Evolutionary conservation across 1,140 invertebrate species (phyloP).

Genomic region (Papilio polytes): DNA sequence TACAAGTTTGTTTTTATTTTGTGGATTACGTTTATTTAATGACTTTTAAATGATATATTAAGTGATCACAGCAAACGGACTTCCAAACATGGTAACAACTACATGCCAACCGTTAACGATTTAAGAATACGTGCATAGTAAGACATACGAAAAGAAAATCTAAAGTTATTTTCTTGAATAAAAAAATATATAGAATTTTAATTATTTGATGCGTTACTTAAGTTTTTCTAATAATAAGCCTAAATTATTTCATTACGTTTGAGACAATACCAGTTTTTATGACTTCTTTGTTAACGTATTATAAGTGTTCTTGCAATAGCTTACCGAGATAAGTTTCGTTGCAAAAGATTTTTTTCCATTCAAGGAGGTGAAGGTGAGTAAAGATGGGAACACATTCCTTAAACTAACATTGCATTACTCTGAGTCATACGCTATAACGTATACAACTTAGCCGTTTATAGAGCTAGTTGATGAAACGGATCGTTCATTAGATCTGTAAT

Average conservation of each 20-base stretch:
- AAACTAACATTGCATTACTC: conserved; percentile 7
- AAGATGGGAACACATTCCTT: conserved; percentile 1
- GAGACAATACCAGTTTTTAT: no score
- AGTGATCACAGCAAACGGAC: neutral
- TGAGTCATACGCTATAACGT: conserved; percentile 1
- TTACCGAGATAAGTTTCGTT: neutral
- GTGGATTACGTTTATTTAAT: conserved; percentile 1
- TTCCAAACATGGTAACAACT: neutral
- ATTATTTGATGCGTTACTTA: no score
- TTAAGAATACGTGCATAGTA: neutral
- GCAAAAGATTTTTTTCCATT: conserved; percentile 16
- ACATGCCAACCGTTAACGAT: neutral
- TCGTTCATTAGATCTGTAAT: neutral
- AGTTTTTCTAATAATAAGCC: no score
- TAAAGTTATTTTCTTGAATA: no score
- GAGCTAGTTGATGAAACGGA: neutral
- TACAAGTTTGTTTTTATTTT: conserved; percentile 3
- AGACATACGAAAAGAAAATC: neutral
- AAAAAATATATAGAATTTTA: no score
- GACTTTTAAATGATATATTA: neutral
- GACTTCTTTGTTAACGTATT: neutral
- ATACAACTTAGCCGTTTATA: neutral
- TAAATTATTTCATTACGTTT: no score
- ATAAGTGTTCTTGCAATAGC: neutral
- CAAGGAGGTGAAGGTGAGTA: neutral